Base-by-base conservation (phyloP, 2,113 vertebrate species). In the Misgurnus mizolepis region DNA sequence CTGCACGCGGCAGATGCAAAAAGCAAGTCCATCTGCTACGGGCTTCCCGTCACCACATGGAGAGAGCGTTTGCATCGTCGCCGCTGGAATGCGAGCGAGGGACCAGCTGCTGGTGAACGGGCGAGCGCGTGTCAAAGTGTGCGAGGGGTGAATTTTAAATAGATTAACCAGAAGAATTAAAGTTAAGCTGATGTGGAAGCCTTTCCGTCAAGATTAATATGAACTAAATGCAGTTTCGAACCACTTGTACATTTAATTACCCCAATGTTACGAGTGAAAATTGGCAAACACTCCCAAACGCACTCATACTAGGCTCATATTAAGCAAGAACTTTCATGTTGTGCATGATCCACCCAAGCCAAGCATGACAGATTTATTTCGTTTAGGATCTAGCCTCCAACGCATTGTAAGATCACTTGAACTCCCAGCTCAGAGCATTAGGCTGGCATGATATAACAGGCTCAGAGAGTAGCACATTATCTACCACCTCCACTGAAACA, bases 1-100 rank as follows among this genome's bases (percentile, higher is more conserved):
- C 95, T 97, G 96, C 95, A 95, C 93, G 93, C 94, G 95, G 96
- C 97, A 99, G 97, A 98, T 99, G 96, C 95, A 95, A 95, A 94
- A 34, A 95, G 94, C 95, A 93, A 92, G 96, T 97, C 97, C 97
- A 98, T 99, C 97, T 98, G 97, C 96, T 96, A 95, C 95, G 94
- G 95, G 95, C 95, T 96, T 66, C 95, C 87, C 92, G 93, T 92
- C 91, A 94, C 95, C 96, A 97, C 95, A 96, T 95, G 95, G 95
- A 96, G 95, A 96, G 93, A 92, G 92, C 90, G 90, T 94, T 93
- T 93, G 91, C 90, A 34, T 61, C 53, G 75, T 94, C 87, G 92
- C 85, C 91, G 89, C 84, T 89, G 89, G 93, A 93, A 92, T 93
- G 93, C 91, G 92, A 94, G 92, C 93, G 92, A 94, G 89, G 89